These are phyloP conservation scores for Sula dactylatra DNA, from an alignment of 2,113 vertebrate genomes.

Conservation along the genomic window DNA sequence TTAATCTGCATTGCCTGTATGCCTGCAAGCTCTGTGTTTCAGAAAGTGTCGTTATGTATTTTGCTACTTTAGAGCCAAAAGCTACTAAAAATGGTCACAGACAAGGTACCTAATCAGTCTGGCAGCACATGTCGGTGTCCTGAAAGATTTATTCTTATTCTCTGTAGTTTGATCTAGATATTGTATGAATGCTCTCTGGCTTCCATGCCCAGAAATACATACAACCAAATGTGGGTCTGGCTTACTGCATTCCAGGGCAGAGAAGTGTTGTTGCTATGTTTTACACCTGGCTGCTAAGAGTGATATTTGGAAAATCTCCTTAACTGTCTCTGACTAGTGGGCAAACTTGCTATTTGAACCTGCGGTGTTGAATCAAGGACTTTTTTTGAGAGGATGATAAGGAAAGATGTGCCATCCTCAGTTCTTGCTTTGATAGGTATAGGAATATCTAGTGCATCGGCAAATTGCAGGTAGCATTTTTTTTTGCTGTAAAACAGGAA, in stretches of 20 bases:
- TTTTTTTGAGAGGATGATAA: neutral
- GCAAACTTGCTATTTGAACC: neutral
- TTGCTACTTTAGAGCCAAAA: neutral
- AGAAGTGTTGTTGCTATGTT: neutral
- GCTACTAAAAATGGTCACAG: neutral
- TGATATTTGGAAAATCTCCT: neutral
- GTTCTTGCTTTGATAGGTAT: neutral
- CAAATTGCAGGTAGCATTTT: neutral
- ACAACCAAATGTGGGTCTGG: neutral
- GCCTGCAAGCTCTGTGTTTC: neutral
- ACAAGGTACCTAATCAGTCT: neutral
- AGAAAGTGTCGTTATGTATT: neutral
- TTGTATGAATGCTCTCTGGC: neutral
- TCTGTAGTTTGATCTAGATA: neutral
- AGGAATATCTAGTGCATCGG: neutral
- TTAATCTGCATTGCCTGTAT: neutral
- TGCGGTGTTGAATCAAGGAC: rapidly evolving
- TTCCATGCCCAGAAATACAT: neutral
- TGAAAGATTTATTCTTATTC: neutral
- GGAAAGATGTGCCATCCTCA: neutral
- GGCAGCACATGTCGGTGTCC: neutral
- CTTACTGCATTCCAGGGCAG: neutral
- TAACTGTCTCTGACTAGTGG: neutral
- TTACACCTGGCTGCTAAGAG: neutral
- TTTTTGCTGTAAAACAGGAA: neutral